Base-by-base conservation (phyloP, 2,888 invertebrate genomes). In the Pammene fasciana region DNA sequence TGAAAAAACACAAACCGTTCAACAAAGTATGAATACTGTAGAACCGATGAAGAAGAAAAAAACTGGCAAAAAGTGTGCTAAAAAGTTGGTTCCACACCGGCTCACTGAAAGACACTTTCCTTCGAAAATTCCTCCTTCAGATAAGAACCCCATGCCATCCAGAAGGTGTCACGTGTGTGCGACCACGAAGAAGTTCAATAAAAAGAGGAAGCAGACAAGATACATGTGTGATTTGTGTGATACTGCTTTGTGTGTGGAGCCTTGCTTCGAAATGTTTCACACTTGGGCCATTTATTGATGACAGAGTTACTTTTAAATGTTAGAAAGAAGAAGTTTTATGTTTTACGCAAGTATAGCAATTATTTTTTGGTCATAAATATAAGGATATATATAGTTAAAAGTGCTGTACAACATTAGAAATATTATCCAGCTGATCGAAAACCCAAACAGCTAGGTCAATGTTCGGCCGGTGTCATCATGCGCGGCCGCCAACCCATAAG, bases 231-330 rank as follows among this genome's bases (percentile, higher is more conserved):
- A 62, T 41, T 10, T n/a, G 13, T 62, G 62, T 7, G 26, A 10
- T 36, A 18, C n/a, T 62, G 62, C 62, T 18, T 62, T 62, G 62
- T 62, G 62, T 41, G 50, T 62, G 26, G 62, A 62, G 38, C 62
- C 62, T 41, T 62, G 62, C 38, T 62, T 62, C 11, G 62, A 62
- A 34, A 62, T 62, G 62, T 62, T 41, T 52, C 62, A 62, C 50
- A 62, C 62, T 9, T 62, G 62, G 62, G n/a, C 50, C 10, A 52
- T 4, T 13, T 62, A 62, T 62, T 62, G 50, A 62, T 5, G 10
- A 52, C 5, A 34, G 52, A 7, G 43, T 43, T 43, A 13, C 11
- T 7, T 18, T 57, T 43, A 16, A 16, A 41, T 11, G 38, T 38
- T 38, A 38, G 38, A 7, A 38, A 38, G 38, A 6, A 38, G 6